These are phyloP conservation scores for Muricea muricata DNA, from an alignment of 92 coral and sea anemone genomes.

Conservation along the genomic window DNA sequence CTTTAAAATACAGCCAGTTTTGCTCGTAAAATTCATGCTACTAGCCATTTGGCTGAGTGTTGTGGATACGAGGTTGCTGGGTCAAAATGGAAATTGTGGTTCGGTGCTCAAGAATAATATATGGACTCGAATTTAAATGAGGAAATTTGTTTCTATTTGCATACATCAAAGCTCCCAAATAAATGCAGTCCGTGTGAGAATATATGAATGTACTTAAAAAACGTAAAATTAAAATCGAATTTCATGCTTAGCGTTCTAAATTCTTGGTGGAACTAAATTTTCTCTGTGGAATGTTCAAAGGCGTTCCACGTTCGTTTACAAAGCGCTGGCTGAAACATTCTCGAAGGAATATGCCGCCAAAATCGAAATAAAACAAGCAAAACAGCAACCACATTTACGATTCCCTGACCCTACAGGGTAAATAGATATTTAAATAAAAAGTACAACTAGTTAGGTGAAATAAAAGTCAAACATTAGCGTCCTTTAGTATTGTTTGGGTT, in stretches of 20 bases:
- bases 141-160: constrained; percentile 99
- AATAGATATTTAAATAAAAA: constrained; percentile 26
- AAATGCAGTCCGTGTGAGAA: constrained; percentile 38
- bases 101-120: constrained; percentile 78
- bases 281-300: not conserved
- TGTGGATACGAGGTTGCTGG: constrained; percentile 15
- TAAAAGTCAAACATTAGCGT: constrained; percentile 14
- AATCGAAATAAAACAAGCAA: constrained; percentile 30
- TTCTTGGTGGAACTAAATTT: not conserved
- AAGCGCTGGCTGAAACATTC: constrained; percentile 1
- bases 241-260: not conserved
- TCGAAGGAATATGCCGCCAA: not conserved
- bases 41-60: not conserved
- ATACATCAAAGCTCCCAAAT: constrained; percentile 81
- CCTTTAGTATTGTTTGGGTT: not conserved
- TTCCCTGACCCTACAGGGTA: constrained; percentile 43
- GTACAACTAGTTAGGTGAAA: constrained; percentile 13
- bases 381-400: constrained; percentile 44
- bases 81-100: constrained; percentile 40
- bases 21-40: not conserved
- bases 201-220: constrained; percentile 21
- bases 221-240: not conserved
- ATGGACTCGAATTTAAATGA: constrained; percentile 97
- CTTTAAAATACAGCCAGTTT: not conserved
- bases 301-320: not conserved